phyloP scores from a whole-genome alignment of 2,888 invertebrate genomes.

The Calameuta pallipes region DNA sequence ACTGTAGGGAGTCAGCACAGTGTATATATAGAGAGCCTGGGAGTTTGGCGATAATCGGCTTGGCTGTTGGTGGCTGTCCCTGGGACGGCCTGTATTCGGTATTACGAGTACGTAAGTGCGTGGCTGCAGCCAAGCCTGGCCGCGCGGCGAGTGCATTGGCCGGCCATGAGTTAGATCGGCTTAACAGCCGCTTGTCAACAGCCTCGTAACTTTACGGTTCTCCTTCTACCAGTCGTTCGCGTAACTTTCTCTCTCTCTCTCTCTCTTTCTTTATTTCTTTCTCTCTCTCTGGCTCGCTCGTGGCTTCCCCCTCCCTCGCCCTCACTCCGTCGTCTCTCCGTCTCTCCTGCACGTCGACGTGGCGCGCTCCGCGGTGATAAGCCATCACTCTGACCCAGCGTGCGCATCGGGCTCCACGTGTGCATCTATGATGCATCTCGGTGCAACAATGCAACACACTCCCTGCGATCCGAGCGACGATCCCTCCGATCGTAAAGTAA shows the following conservation, averaged over 20 bases:
- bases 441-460: no score
- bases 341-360: background rate
- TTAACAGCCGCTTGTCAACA: slow-evolving; percentile 32
- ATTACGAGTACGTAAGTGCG: slow-evolving; percentile 17
- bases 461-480: no score
- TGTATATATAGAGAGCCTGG: no score
- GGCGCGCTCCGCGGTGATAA: no score
- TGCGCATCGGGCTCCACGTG: no score
- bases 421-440: no score
- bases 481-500: no score
- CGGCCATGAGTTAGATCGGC: slow-evolving; percentile 58
- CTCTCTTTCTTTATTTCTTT: background rate
- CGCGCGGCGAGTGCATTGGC: slow-evolving; percentile 54
- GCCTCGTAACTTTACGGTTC: slow-evolving; percentile 6
- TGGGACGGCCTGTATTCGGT: slow-evolving; percentile 3
- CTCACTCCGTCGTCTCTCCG: slow-evolving; percentile 20
- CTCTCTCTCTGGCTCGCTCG: slow-evolving; percentile 1
- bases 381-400: no score
- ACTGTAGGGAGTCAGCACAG: no score
- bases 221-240: background rate
- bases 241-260: slow-evolving; percentile 9
- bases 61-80: background rate
- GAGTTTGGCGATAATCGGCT: no score
- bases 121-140: slow-evolving; percentile 45
- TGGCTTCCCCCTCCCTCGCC: slow-evolving; percentile 20